Conservation (phyloP, 2,113 vertebrate species). For the Paramisgurnus dabryanus region DNA sequence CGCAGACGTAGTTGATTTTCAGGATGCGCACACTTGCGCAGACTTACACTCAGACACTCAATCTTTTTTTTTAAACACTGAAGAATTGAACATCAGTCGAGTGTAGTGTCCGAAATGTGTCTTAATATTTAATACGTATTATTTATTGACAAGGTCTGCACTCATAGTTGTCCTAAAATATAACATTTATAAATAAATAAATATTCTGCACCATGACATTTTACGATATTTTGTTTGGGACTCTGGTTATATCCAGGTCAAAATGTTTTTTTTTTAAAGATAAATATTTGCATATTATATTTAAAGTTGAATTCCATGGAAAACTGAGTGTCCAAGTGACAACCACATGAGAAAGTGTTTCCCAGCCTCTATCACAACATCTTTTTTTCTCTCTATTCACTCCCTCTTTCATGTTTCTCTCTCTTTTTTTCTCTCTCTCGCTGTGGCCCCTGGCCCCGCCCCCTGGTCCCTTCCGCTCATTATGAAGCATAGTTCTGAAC, state of each 20-base stretch:
- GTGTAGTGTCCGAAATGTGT: too few relatives aligned
- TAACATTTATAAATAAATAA: too few relatives aligned
- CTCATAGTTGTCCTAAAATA: too few relatives aligned
- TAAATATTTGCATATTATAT: not conserved
- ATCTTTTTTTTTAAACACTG: too few relatives aligned
- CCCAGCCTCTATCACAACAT: not conserved
- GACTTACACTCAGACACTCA: too few relatives aligned
- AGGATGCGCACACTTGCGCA: not conserved
- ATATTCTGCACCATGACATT: too few relatives aligned
- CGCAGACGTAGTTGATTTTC: slow-evolving; percentile 23
- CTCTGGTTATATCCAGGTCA: too few relatives aligned
- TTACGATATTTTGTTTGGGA: too few relatives aligned
- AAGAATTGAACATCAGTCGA: too few relatives aligned
- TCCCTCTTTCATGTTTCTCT: not conserved
- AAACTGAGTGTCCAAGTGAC: not conserved
- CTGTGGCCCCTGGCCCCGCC: slow-evolving; percentile 2
- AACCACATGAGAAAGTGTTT: too few relatives aligned
- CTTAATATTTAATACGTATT: too few relatives aligned
- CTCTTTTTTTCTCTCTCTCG: not conserved
- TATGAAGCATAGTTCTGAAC: slow-evolving; percentile 24
- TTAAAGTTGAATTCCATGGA: not conserved
- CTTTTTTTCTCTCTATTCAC: not conserved
- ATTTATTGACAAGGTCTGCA: too few relatives aligned
- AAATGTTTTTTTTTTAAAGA: not conserved
- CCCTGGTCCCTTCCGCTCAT: slow-evolving; percentile 21